Evolutionary conservation across 2,888 invertebrate genomes (phyloP), one percentile per base, ranked within the genome.

Genomic region (Acanthosepion esculentum): DNA sequence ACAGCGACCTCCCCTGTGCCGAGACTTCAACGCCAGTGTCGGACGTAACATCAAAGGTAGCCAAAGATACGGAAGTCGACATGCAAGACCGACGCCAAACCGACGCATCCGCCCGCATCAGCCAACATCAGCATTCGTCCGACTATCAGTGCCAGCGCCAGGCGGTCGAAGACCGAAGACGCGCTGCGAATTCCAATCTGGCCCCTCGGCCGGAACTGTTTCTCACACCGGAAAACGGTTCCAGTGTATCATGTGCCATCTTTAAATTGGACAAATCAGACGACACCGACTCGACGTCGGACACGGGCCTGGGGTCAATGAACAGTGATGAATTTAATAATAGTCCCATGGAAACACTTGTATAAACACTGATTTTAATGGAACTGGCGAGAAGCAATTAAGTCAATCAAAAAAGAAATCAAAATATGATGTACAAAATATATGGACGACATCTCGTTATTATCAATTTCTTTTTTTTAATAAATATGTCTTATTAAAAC

Each of bases 291-390:
- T 97, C 97, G 4, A 98, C 98, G 95, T 98, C 98, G 0, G 98
- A 98, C 96, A 98, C 98, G 0, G 98, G 98, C 0, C 97, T 98
- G 10, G 98, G 98, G 96, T 98, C 98, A 0, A 96, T 98, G 95
- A 98, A 98, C 95, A 98, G 97, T 94, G 97, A 97, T 95, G 97
- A 96, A 94, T 96, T 96, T 3, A 95, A 96, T n/a, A 95, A 95
- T 78, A 95, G 95, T 93, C 95, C 95, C 94, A 95, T 97, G 91
- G 97, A 97, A 95, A 97, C 97, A 0, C 95, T 97, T 92, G 97
- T 97, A 15, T 97, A 29, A 92, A 48, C 23, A 12, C 4, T 48
- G 48, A 48, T 92, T 48, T 50, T 12, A 50, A 7, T 50, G 50
- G 8, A 50, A 15, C 15, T 15, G 15, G 10, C 15, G 50, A 50